Conservation (phyloP, 2,113 vertebrate species). For the Dicerorhinus sumatrensis region DNA sequence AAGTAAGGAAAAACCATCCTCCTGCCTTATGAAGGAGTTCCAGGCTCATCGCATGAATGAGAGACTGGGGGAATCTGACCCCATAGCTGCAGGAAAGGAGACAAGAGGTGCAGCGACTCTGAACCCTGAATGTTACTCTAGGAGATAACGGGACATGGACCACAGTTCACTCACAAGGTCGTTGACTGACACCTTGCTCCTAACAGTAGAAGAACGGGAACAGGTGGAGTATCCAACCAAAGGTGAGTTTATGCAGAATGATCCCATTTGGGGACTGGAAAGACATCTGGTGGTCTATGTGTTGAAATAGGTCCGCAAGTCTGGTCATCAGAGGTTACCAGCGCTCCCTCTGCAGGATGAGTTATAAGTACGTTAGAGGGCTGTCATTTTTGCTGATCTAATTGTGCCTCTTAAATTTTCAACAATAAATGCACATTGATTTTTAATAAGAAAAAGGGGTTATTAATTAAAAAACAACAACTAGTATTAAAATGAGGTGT, state of each 20-base stretch:
- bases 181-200: fast-evolving
- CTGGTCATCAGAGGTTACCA: fast-evolving
- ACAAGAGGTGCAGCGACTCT: not conserved
- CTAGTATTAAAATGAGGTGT: not conserved
- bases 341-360: fast-evolving
- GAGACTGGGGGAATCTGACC: too few species aligned
- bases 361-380: not conserved
- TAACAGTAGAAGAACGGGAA: fast-evolving
- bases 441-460: not conserved
- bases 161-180: fast-evolving
- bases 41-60: not conserved
- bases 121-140: not conserved
- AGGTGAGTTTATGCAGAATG: fast-evolving
- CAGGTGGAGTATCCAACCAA: not conserved
- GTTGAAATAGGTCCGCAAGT: too few species aligned
- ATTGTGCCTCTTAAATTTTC: not conserved
- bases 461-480: too few species aligned
- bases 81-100: not conserved
- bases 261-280: fast-evolving
- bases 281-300: fast-evolving
- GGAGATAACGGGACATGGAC: fast-evolving
- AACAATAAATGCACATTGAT: not conserved
- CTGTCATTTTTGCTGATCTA: not conserved
- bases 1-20: not conserved
- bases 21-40: fast-evolving